Percentiles rank a stretch among this genome's conserved stretches.
Evolutionary conservation across 2,888 invertebrate species (phyloP).

Genomic region (Mesorhabditis belari): DNA sequence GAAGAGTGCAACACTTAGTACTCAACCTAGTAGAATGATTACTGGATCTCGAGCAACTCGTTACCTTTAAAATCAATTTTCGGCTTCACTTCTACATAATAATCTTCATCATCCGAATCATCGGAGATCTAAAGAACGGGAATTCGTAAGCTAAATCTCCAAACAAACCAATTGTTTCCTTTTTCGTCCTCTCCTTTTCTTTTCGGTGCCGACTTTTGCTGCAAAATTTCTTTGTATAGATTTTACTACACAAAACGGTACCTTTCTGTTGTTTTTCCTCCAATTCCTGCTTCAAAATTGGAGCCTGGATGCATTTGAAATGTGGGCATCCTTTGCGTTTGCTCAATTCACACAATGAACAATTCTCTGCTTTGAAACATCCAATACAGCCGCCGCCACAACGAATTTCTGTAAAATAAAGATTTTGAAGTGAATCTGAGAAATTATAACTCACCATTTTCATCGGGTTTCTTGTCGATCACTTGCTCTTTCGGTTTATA

Average conservation of each 20-base stretch:
- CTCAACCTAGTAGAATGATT: too few relatives aligned
- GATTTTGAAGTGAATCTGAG: background rate
- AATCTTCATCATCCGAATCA: too few relatives aligned
- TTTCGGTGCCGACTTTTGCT: slow-evolving; percentile 8
- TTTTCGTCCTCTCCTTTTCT: slow-evolving; percentile 4
- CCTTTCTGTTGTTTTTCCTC: background rate
- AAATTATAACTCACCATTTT: background rate
- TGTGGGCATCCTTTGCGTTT: slow-evolving; percentile 34
- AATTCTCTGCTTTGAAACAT: slow-evolving; percentile 67
- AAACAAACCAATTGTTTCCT: background rate
- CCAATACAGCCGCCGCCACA: slow-evolving; percentile 72
- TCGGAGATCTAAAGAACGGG: too few relatives aligned
- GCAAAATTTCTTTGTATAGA: background rate
- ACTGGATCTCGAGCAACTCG: too few relatives aligned
- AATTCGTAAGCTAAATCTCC: too few relatives aligned
- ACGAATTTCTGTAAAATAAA: background rate
- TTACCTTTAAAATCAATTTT: too few relatives aligned
- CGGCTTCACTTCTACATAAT: too few relatives aligned
- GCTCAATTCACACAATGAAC: slow-evolving; percentile 66
- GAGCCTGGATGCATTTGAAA: background rate
- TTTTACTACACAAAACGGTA: background rate
- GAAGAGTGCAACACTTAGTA: too few relatives aligned
- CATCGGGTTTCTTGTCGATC: slow-evolving; percentile 4
- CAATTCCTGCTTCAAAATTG: background rate
- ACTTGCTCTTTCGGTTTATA: slow-evolving; percentile 5